Evolutionary conservation across 2,797 vertebrate genomes (phyloP).

Genomic region (Phataginus tetradactyla): DNA sequence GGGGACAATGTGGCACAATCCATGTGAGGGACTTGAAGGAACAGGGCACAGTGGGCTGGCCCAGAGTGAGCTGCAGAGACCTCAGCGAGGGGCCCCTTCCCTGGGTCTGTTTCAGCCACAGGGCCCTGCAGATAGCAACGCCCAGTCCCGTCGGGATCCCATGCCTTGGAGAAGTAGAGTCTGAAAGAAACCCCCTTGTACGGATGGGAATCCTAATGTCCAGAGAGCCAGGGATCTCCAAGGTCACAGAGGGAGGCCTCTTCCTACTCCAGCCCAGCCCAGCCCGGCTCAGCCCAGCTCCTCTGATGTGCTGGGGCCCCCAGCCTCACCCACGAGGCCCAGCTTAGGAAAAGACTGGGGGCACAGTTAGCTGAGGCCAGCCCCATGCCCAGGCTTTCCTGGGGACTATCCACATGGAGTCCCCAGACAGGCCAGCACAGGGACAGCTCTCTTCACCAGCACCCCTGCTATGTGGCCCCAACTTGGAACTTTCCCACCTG

Average conservation of each 20-base stretch:
- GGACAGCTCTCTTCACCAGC: rapidly evolving
- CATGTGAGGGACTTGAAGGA: not conserved
- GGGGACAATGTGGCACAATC: not conserved
- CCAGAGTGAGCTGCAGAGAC: not conserved
- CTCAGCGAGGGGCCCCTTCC: not conserved
- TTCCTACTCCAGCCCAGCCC: not conserved
- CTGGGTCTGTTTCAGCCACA: not conserved
- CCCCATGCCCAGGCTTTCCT: not conserved
- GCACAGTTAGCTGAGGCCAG: not conserved
- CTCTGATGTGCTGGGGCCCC: too few relatives aligned
- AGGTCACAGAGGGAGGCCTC: not conserved
- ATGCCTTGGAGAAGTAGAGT: not conserved
- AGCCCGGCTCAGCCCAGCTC: not conserved
- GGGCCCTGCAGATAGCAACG: not conserved
- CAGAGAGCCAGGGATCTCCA: not conserved
- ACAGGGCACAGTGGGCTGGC: not conserved
- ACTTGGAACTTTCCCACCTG: not conserved
- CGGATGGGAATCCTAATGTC: not conserved
- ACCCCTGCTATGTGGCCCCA: rapidly evolving
- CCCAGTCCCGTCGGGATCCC: not conserved
- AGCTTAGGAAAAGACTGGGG: not conserved
- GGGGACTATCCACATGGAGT: not conserved
- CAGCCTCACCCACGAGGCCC: not conserved
- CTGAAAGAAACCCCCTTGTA: not conserved
- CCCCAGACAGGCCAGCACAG: not conserved